Evolutionary conservation across 2,888 invertebrate genomes (phyloP), one percentile per base, ranked within the genome.

Genomic region (Hipparchia semele): DNA sequence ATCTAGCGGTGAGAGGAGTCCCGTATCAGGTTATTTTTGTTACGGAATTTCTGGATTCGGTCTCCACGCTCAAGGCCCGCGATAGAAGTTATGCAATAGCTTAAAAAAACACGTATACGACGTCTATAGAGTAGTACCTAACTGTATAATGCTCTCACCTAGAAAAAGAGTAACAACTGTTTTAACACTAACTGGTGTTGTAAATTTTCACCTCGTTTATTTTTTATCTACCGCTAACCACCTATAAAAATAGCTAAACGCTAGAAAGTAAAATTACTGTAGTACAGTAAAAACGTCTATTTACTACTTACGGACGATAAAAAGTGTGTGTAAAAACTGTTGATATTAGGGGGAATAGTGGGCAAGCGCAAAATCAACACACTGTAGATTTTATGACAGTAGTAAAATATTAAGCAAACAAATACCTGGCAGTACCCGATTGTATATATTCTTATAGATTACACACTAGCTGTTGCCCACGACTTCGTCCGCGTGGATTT

Each of bases 231-330:
- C 62, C 46, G 9, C 62, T 46, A 62, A 62, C 2, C 13, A 46
- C 46, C 46, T 13, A 13, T 62, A 49, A 62, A 62, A 62, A 60
- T 39, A 60, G 12, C 62, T 46, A 62, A 45, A 13, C 46, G 62
- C 13, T 13, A 62, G 64, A 46, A 64, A 51, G 53, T 53, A 9
- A 65, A 53, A 51, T 51, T 65, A 65, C 51, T 13, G 62, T 33
- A 53, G 62, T 53, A 53, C 12, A 12, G 33, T 62, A 49, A 65
- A 53, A 53, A 53, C 53, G 49, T 23, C 33, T 53, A 33, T 65
- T 65, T 65, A 65, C 53, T 58, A 67, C 46, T 67, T 67, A 67
- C 67, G 46, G 58, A 67, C 67, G 56, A 67, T 67, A 67, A 67
- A 67, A 67, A 56, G 56, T 45, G 67, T 13, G 67, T 46, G 33